A percentile compares a stretch with the other conserved stretches of the same genome.
Conservation (phyloP, 2,797 vertebrate species). For the Acestrorhynchus altus region DNA sequence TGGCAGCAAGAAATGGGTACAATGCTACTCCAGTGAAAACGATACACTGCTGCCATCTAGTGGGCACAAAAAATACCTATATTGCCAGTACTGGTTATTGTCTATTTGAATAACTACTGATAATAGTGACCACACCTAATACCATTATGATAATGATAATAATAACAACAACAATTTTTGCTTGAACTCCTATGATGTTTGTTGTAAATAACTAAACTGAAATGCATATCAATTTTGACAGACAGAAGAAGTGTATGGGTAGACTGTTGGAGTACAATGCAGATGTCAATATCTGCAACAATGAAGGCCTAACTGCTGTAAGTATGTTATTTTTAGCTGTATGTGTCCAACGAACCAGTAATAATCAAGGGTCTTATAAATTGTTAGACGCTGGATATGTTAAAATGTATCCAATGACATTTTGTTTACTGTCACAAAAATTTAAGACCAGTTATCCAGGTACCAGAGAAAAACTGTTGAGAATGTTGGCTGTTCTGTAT, state of each 20-base stretch:
- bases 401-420: not conserved
- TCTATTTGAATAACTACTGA: not conserved
- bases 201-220: not conserved
- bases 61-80: not conserved
- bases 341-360: not conserved
- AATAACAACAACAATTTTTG: not conserved
- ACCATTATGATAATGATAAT: not conserved
- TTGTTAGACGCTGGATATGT: not conserved
- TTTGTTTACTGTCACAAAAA: not conserved
- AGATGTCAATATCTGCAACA: slow-evolving; percentile 99
- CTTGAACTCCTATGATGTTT: not conserved
- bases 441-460: not conserved
- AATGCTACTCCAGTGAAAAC: not conserved
- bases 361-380: not conserved
- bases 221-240: slow-evolving; percentile 64
- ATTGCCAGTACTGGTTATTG: not conserved
- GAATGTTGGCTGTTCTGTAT: not conserved
- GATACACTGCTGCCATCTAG: slow-evolving; percentile 34
- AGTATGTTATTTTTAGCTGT: slow-evolving; percentile 69
- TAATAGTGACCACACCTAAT: not conserved
- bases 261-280: slow-evolving; percentile 94
- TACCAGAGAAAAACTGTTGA: no score
- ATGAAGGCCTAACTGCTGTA: slow-evolving; percentile 97
- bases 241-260: slow-evolving; percentile 99
- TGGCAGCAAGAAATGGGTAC: slow-evolving; percentile 97